Base-by-base conservation (phyloP, 2,113 vertebrate genomes). In the Labeo rohita region DNA sequence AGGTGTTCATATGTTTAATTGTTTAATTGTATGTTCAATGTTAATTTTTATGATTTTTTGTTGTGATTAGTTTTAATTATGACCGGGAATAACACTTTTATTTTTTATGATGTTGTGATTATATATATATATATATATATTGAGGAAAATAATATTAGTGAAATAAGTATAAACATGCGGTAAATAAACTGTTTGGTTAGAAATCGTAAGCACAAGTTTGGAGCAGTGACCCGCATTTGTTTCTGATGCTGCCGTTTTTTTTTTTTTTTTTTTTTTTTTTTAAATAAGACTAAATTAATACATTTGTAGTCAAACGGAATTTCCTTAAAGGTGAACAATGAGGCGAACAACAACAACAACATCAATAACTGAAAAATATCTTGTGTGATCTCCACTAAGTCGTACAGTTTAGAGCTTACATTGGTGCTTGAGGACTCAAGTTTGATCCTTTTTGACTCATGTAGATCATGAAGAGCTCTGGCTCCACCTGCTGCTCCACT, bases 401-500 rank as follows among this genome's bases (percentile, higher is more conserved):
- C 3, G 12, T 16, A 7, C 10, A 54, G 23, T 39, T 54, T 2
- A 4, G 8, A 10, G 7, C 2, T 9, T 15, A 10, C 1, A 23
- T 8, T 15, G n/a, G 2, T 28, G 28, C 28, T 28, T 1, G 1
- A 76, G 8, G 23, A 54, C 23, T 50, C 23, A 23, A 47, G 39
- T 12, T 5, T 6, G 34, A 70, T 8, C 3, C 3, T 70, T 4
- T 7, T 8, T 21, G 61, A 74, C 72, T 74, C 10, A 4, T 21
- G 16, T 18, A n/a, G 16, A 9, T 65, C n/a, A 1, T 54, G 74
- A 77, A 50, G 61, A 49, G 7, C 59, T 49, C n/a, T 66, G 45
- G 8, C 79, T 47, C 79, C 79, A 34, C 61, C 79, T 81, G 79
- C 59, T 81, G 79, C 13, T 16, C 11, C 6, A 61, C 56, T 63